Conservation (phyloP, 2,888 invertebrate genomes). For the Scaptomyza cyrtandrae region DNA sequence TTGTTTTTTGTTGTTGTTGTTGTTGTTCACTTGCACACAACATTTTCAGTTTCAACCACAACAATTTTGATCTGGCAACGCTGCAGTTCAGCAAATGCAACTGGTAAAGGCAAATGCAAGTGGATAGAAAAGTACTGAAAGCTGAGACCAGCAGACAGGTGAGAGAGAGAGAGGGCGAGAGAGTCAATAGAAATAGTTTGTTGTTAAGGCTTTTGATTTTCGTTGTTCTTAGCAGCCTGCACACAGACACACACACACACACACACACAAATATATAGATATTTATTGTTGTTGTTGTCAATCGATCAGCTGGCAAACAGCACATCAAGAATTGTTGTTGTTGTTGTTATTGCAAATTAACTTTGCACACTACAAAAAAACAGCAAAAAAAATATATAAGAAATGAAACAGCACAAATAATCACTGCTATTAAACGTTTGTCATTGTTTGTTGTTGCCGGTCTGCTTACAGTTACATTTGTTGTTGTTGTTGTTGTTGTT, state of each 20-base stretch:
- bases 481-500: constrained; percentile 30
- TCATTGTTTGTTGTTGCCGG: constrained; percentile 27
- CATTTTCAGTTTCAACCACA: constrained; percentile 36
- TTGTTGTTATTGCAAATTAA: background rate
- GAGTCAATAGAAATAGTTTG: background rate
- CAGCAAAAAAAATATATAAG: constrained; percentile 5
- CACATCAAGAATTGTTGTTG: background rate
- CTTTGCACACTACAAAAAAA: background rate
- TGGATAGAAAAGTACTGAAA: background rate
- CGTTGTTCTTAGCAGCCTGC: constrained; percentile 18
- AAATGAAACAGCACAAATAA: background rate
- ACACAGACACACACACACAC: constrained; percentile 6
- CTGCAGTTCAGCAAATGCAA: constrained; percentile 21
- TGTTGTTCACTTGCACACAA: constrained; percentile 46
- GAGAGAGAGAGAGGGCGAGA: background rate
- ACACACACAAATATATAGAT: too few species aligned
- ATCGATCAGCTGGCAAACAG: constrained; percentile 14
- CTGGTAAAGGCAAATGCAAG: constrained; percentile 16
- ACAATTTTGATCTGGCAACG: constrained; percentile 48
- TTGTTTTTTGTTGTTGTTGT: background rate
- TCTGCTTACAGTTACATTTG: constrained; percentile 54
- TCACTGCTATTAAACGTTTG: constrained; percentile 40
- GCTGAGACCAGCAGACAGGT: too few species aligned
- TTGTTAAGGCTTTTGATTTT: too few species aligned
- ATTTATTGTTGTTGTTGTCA: too few species aligned